phyloP scores from a whole-genome alignment of 2,113 vertebrate genomes.

The Dasyornis broadbenti region DNA sequence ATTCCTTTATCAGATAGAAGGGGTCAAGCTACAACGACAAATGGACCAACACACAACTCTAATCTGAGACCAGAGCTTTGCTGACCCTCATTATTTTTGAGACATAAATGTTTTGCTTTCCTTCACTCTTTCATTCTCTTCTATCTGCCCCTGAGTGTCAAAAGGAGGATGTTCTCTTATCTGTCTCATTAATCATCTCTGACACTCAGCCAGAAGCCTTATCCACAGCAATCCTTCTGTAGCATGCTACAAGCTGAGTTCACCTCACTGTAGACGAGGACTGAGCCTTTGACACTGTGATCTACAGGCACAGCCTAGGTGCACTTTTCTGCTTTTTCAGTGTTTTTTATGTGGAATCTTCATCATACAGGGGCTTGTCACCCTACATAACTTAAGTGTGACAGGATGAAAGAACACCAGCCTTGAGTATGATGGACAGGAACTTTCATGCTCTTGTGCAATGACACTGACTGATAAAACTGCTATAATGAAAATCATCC shows the following conservation, averaged over 20 bases:
- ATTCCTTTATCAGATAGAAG: neutral
- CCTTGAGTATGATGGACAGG: neutral
- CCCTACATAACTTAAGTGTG: neutral
- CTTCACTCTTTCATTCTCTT: slow-evolving; percentile 1
- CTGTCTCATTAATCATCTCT: slow-evolving; percentile 47
- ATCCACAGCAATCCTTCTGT: slow-evolving; percentile 8
- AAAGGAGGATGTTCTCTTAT: slow-evolving; percentile 38
- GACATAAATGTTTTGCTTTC: neutral
- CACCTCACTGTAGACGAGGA: neutral
- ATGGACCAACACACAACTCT: neutral
- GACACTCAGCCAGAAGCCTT: neutral
- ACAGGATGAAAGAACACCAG: slow-evolving; percentile 17
- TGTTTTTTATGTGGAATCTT: neutral
- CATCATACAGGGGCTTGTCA: neutral
- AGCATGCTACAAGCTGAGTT: neutral
- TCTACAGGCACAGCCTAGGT: neutral
- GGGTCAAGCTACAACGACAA: neutral
- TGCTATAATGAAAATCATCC: neutral
- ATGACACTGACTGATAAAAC: neutral
- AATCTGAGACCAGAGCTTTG: neutral
- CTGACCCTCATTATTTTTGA: neutral
- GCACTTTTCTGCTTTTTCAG: neutral
- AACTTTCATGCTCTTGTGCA: neutral
- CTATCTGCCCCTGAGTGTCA: neutral
- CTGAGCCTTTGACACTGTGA: neutral